Base-by-base conservation (phyloP, 2,888 invertebrate genomes). In the Eretmocerus hayati region DNA sequence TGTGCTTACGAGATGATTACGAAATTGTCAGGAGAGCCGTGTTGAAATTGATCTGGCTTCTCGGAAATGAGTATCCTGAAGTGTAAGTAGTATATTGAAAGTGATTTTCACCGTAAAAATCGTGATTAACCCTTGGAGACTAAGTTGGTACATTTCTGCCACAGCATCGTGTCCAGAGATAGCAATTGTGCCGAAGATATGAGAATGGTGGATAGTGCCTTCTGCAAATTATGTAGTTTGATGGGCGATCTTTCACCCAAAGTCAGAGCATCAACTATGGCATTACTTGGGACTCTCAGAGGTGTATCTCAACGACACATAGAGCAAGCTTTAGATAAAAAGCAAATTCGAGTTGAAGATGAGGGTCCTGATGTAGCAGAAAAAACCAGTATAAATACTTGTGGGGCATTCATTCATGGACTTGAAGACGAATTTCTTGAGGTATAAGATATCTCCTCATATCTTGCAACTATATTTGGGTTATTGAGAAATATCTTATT, bases 351-450 rank as follows among this genome's bases (percentile, higher is more conserved):
- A 23, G 66, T 65, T n/a, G 69, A 69, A 52, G 65, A 69, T 40
- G 69, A 69, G 42, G 60, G 63, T 23, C 58, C 65, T 4, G 69
- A 68, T 58, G 64, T 66, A n/a, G 69, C 69, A 54, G 71, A 71
- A 52, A 62, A 66, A 35, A 90, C 90, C 58, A 96, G 96, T 0
- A 54, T 54, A 39, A 54, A 50, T 37, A 92, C 97, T 1, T 97
- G 96, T 72, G 97, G 97, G 0, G 97, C 97, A 42, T 90, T 97
- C 72, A 94, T 99, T 54, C 95, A 97, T 70, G 97, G 96, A 0
- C 77, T 99, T 30, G 97, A 99, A 75, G 99, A 99, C 74, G 97
- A 99, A 75, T 95, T 87, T 72, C 77, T 94, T 71, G 90, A 71
- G 52, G 83, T 82, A n/a, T n/a, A 61, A 56, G 60, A 23, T 47